These are phyloP conservation scores for Congeria kusceri DNA, from an alignment of 2,888 invertebrate genomes.

Conservation along the genomic window DNA sequence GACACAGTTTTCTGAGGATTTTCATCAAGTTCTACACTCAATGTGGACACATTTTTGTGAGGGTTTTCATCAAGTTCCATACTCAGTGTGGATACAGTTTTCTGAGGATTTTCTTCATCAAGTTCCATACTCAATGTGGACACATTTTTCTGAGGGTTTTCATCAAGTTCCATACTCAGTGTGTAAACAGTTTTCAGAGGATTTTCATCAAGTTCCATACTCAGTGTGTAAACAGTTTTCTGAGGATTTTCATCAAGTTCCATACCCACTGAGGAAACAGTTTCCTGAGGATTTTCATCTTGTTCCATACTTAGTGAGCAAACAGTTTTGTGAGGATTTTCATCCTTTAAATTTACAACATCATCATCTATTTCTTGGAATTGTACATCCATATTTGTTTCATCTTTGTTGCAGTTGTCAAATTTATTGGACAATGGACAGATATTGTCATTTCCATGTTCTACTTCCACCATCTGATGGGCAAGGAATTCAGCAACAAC, in stretches of 20 bases:
- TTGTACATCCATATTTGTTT: not conserved
- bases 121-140: too few relatives aligned
- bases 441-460: not conserved
- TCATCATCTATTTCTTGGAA: not conserved
- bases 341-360: not conserved
- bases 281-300: too few relatives aligned
- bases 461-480: not conserved
- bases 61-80: not conserved
- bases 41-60: not conserved
- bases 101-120: too few relatives aligned
- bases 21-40: not conserved
- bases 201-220: not conserved
- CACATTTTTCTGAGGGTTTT: too few relatives aligned
- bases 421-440: not conserved
- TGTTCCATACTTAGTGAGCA: too few relatives aligned
- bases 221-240: too few relatives aligned
- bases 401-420: not conserved
- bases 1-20: not conserved
- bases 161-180: too few relatives aligned
- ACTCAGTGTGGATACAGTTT: not conserved
- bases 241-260: too few relatives aligned
- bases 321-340: too few relatives aligned
- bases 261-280: too few relatives aligned
- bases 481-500: constrained; percentile 1
- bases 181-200: not conserved